phyloP scores from a whole-genome alignment of 2,113 vertebrate genomes.

The Eptesicus fuscus region DNA sequence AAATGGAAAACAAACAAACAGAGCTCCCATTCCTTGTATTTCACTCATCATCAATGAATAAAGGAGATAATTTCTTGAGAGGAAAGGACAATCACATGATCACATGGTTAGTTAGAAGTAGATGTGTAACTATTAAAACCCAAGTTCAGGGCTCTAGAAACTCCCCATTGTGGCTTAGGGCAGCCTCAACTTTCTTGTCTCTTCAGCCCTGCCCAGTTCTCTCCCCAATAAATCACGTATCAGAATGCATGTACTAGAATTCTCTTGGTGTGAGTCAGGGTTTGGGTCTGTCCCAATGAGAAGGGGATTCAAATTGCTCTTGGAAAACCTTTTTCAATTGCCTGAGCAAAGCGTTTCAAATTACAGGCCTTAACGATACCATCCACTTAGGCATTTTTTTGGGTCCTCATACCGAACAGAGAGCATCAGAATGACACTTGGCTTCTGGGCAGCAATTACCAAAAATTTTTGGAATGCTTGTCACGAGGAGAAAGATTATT shows the following conservation, averaged over 20 bases:
- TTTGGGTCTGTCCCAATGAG: neutral
- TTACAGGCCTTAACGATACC: neutral
- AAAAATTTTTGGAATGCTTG: neutral
- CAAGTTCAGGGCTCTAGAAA: neutral
- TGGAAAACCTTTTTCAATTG: neutral
- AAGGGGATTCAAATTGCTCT: neutral
- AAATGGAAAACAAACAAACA: neutral
- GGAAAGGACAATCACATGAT: neutral
- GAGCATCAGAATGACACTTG: neutral
- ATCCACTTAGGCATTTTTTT: neutral
- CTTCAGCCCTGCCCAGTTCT: neutral
- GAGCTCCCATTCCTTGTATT: neutral
- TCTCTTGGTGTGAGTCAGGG: neutral
- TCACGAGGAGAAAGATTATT: neutral
- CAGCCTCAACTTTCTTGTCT: neutral
- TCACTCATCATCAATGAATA: neutral
- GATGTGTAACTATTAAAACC: neutral
- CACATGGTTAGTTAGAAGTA: neutral
- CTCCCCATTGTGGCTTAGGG: neutral
- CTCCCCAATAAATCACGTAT: neutral
- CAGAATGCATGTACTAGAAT: neutral
- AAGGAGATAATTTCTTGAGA: neutral
- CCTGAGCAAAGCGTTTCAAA: neutral
- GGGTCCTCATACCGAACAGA: neutral
- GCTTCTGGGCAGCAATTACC: neutral